Evolutionary conservation across 2,797 vertebrate genomes (phyloP), one percentile per base, ranked within the genome.

Genomic region (Fistularia tabacaria): DNA sequence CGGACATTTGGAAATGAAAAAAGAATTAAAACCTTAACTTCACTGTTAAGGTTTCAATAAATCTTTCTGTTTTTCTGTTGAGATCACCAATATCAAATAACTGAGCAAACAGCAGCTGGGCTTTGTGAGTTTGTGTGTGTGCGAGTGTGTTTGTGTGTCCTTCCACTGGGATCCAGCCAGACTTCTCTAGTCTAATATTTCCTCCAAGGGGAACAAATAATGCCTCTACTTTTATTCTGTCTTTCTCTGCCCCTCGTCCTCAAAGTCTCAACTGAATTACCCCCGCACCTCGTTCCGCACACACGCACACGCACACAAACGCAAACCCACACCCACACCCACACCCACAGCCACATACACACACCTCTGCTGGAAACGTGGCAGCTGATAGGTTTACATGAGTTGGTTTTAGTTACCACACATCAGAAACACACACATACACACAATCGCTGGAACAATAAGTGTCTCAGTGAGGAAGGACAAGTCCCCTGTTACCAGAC

Each of bases 11-110:
- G n/a, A n/a, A n/a, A n/a, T n/a, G n/a, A n/a, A n/a, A n/a, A n/a
- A n/a, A n/a, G n/a, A n/a, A n/a, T n/a, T 25, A 25, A 25, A 25
- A 5, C 25, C 25, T 25, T 25, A 25, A 5, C 25, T 25, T 25
- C 25, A 25, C 25, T 25, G 25, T 25, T 3, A 5, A 25, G 25
- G 25, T n/a, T n/a, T n/a, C n/a, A n/a, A n/a, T n/a, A n/a, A n/a
- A n/a, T 25, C 25, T 48, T 49, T 46, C 52, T 68, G 14, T 64
- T 42, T 58, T 47, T 49, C 59, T 39, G 45, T 45, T 70, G 65
- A 82, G 66, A 71, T 82, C 76, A 71, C 51, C n/a, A 40, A 62
- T 80, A 80, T 86, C 76, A 64, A 15, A 63, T 86, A 58, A 68
- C 79, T 7, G 39, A 40, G 10, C 37, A 12, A 43, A 52, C 64